phyloP scores from a whole-genome alignment of 64 coral and sea anemone species.

The Actinia tenebrosa region DNA sequence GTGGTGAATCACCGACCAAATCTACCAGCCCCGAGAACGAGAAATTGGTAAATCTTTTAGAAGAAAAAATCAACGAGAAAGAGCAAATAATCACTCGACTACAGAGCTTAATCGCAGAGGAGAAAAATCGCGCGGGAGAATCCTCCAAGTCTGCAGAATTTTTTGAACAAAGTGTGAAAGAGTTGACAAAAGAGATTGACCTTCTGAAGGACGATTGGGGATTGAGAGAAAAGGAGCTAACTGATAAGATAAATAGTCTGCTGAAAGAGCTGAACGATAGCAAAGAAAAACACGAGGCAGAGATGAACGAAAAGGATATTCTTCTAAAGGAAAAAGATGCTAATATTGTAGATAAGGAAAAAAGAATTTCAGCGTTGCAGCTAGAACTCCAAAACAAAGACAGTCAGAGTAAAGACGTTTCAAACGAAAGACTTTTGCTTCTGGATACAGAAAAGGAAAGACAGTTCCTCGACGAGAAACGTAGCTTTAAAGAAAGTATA shows the following conservation, averaged over 20 bases:
- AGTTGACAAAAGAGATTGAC: slow-evolving; percentile 1
- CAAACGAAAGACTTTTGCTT: slow-evolving; percentile 45
- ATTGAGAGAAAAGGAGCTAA: slow-evolving; percentile 5
- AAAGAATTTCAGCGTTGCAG: slow-evolving; percentile 30
- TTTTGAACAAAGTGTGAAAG: background rate
- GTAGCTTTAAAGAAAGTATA: slow-evolving; percentile 41
- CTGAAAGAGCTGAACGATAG: slow-evolving; percentile 7
- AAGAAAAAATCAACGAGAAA: slow-evolving; percentile 68
- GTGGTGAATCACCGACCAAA: slow-evolving; percentile 40
- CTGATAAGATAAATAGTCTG: background rate
- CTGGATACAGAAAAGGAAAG: slow-evolving; percentile 62
- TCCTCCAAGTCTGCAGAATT: background rate
- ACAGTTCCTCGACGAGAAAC: slow-evolving; percentile 53
- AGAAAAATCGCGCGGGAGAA: background rate
- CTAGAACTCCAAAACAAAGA: slow-evolving; percentile 47
- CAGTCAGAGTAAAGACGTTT: slow-evolving; percentile 15
- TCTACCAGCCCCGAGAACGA: slow-evolving; percentile 38
- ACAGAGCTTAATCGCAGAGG: background rate
- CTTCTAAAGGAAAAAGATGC: slow-evolving; percentile 11
- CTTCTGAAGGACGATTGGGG: slow-evolving; percentile 21
- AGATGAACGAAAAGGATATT: slow-evolving; percentile 42
- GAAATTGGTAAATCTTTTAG: slow-evolving; percentile 71
- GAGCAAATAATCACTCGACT: slow-evolving; percentile 60
- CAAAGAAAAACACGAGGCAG: slow-evolving; percentile 42
- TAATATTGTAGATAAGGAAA: slow-evolving; percentile 2